Evolutionary conservation across 2,888 invertebrate genomes (phyloP).

Genomic region (Nemoura dubitans): DNA sequence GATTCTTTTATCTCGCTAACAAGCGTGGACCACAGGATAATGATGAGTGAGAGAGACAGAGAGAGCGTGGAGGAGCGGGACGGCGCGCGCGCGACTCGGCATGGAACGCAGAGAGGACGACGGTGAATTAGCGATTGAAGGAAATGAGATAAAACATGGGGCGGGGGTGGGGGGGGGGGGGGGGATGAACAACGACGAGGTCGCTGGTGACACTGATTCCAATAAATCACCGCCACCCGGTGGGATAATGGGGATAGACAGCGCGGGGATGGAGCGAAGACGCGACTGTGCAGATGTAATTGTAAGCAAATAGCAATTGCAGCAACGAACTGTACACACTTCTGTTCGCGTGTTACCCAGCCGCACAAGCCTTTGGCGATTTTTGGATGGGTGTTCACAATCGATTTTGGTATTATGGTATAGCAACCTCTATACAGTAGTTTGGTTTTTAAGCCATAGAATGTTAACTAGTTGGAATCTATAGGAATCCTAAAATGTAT

Average conservation of each 20-base stretch:
- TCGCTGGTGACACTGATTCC: background rate
- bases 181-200: background rate
- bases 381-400: too few relatives aligned
- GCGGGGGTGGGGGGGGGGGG: too few relatives aligned
- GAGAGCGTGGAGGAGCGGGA: too few relatives aligned
- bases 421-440: too few relatives aligned
- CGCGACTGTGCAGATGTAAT: background rate
- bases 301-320: background rate
- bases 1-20: slow-evolving; percentile 42
- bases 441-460: too few relatives aligned
- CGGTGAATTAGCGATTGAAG: background rate
- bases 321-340: background rate
- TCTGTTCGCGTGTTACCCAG: too few relatives aligned
- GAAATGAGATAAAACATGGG: slow-evolving; percentile 12
- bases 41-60: slow-evolving; percentile 30
- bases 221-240: background rate
- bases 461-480: too few relatives aligned
- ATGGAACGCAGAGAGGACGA: background rate
- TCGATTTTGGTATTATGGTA: too few relatives aligned
- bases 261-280: background rate
- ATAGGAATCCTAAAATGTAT: too few relatives aligned
- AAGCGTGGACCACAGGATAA: slow-evolving; percentile 4
- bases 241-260: background rate
- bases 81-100: too few relatives aligned
- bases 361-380: too few relatives aligned